Evolutionary conservation across 2,888 invertebrate species (phyloP).

Genomic region (Rotaria socialis): DNA sequence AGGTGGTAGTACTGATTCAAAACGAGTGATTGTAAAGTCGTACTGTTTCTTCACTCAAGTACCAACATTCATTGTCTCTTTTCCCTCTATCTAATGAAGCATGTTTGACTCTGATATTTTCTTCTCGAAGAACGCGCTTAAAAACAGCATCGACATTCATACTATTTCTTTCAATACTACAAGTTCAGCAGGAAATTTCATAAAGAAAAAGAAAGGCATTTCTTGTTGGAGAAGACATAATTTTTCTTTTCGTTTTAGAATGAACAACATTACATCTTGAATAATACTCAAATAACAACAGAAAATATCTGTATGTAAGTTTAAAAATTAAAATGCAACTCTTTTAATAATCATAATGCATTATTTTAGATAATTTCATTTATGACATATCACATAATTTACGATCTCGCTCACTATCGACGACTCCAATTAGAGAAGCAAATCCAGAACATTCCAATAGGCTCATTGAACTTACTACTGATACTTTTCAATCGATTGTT

Average conservation of each 20-base stretch:
- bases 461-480: neutral
- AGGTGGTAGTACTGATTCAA: no score
- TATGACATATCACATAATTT: neutral
- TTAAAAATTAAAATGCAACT: neutral
- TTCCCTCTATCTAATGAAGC: no score
- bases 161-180: no score
- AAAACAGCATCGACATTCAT: no score
- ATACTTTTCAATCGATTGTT: neutral
- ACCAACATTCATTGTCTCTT: no score
- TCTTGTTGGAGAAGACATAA: no score
- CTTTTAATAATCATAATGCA: neutral
- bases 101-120: no score
- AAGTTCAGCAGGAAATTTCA: no score
- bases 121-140: no score
- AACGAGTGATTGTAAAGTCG: no score
- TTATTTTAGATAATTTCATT: neutral
- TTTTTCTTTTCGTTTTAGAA: neutral
- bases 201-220: no score
- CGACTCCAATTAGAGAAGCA: neutral
- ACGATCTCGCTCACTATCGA: neutral
- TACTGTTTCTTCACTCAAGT: no score
- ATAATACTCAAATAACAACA: neutral
- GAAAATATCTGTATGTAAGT: constrained; percentile 33
- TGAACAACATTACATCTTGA: neutral
- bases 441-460: neutral